These are phyloP conservation scores for Lynx canadensis DNA, from an alignment of 2,113 vertebrate species.

Conservation along the genomic window DNA sequence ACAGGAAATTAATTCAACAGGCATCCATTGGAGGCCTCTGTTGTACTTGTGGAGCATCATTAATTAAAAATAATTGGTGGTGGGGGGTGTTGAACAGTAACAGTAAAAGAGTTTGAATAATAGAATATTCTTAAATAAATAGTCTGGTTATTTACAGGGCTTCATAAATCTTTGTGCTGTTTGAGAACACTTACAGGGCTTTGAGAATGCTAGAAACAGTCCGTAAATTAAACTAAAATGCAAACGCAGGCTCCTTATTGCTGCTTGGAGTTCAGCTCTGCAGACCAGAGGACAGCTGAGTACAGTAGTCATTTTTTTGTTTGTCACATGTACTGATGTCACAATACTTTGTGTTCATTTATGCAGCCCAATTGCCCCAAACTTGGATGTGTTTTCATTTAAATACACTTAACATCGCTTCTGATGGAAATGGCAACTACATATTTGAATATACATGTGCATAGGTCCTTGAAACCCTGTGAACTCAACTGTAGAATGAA, in stretches of 20 bases:
- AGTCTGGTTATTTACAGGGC: constrained; percentile 37
- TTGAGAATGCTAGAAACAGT: constrained; percentile 13
- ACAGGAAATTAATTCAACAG: neutral
- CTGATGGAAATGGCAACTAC: neutral
- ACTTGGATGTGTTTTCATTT: constrained; percentile 5
- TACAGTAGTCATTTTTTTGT: neutral
- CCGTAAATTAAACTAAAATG: constrained; percentile 36
- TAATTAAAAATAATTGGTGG: constrained; percentile 53
- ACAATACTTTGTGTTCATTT: neutral
- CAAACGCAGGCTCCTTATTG: neutral
- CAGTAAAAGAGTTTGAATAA: constrained; percentile 31
- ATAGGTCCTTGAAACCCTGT: neutral
- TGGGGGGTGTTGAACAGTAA: neutral
- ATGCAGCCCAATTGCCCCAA: neutral
- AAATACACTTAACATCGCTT: neutral
- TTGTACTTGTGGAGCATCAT: constrained; percentile 3
- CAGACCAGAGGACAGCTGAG: neutral
- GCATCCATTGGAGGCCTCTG: neutral
- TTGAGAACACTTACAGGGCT: constrained; percentile 26
- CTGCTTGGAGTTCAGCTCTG: neutral
- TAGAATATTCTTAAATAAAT: constrained; percentile 37
- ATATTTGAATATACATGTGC: neutral
- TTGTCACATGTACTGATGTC: neutral
- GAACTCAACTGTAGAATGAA: too few species aligned
- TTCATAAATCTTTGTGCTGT: constrained; percentile 43